A percentile compares a stretch with the other conserved stretches of the same genome.
Conservation (phyloP, 2,113 vertebrate genomes). For the Trachemys scripta region DNA sequence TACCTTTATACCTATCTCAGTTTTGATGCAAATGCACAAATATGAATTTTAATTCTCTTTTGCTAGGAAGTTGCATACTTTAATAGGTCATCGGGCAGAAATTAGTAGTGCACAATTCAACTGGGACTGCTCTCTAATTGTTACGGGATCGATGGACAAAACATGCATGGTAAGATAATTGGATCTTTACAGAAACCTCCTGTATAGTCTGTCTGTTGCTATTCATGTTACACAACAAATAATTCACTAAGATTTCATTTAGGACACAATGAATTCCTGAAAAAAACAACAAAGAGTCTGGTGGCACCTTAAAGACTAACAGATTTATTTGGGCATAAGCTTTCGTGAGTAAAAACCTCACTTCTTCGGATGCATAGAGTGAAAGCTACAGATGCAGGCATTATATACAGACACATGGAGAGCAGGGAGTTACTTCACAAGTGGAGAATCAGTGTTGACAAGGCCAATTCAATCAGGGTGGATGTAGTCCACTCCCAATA, state of each 20-base stretch:
- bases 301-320: too few species aligned
- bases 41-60: neutral
- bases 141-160: conserved; percentile 93
- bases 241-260: neutral
- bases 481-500: too few species aligned
- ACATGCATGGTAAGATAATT: conserved; percentile 88
- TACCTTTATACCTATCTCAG: neutral
- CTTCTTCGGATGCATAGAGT: too few species aligned
- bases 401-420: too few species aligned
- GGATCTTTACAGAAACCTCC: neutral
- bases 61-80: conserved; percentile 84
- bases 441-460: too few species aligned
- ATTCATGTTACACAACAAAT: neutral
- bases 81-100: conserved; percentile 90
- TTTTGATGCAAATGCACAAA: neutral
- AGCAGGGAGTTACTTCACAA: too few species aligned
- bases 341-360: too few species aligned
- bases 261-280: neutral
- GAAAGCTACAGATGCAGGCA: too few species aligned
- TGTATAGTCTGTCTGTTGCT: neutral
- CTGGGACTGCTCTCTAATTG: conserved; percentile 93
- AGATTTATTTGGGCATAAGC: too few species aligned
- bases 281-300: too few species aligned
- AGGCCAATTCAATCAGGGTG: too few species aligned
- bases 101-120: conserved; percentile 92